These are phyloP conservation scores for Baccha elongata DNA, from an alignment of 2,888 invertebrate genomes.

Conservation along the genomic window DNA sequence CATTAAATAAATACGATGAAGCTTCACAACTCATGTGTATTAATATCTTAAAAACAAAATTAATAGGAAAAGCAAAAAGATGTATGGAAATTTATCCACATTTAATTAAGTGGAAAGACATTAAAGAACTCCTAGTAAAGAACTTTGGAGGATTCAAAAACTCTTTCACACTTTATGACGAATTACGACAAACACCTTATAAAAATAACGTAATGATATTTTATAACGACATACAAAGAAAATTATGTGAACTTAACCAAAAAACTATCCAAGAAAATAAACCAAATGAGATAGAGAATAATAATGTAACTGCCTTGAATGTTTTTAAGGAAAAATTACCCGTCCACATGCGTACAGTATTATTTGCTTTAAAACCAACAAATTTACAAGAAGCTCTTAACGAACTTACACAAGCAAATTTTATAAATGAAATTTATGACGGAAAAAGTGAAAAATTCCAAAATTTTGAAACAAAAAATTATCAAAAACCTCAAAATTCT, in stretches of 20 bases:
- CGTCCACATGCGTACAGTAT: neutral
- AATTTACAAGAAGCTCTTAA: neutral
- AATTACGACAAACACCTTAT: conserved; percentile 1
- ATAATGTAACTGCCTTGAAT: neutral
- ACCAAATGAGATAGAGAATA: neutral
- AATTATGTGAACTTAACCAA: conserved; percentile 4
- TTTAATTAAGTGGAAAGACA: no score
- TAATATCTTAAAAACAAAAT: no score
- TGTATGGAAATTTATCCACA: no score
- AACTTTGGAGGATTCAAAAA: neutral
- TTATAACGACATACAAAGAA: conserved; percentile 1
- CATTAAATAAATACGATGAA: no score
- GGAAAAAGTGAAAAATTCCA: neutral
- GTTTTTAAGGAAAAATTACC: neutral
- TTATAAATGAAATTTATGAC: neutral
- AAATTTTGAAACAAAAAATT: neutral
- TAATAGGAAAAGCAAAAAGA: no score
- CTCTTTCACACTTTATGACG: neutral
- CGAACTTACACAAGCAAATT: neutral
- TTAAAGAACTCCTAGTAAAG: no score
- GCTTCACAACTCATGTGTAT: no score
- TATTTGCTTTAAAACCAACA: neutral
- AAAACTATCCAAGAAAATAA: neutral
- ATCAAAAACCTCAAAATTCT: neutral
- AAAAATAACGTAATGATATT: neutral